A percentile compares a stretch with the other conserved stretches of the same genome.
Conservation (phyloP, 2,113 vertebrate species). For the Pterocles orientalis region DNA sequence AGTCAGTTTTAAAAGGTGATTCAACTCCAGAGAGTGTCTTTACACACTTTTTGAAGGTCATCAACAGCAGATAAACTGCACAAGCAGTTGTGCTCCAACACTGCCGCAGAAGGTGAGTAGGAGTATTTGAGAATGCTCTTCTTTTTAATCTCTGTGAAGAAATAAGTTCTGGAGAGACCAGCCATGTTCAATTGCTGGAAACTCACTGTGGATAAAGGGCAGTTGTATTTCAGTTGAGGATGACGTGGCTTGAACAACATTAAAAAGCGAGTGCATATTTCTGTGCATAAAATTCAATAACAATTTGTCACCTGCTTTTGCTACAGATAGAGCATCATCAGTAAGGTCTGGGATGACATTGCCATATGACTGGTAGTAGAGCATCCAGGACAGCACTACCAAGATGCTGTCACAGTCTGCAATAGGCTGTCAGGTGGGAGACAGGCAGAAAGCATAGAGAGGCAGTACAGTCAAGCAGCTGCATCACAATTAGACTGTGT, state of each 20-base stretch:
- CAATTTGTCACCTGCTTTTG: background rate
- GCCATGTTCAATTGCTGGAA: background rate
- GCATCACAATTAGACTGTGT: background rate
- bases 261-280: background rate
- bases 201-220: background rate
- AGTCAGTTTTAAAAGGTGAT: background rate
- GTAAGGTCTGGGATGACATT: background rate
- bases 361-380: fast-evolving
- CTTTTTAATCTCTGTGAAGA: background rate
- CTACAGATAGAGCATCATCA: background rate
- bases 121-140: background rate
- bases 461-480: background rate
- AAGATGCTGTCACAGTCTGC: background rate
- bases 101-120: background rate
- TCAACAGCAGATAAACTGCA: background rate
- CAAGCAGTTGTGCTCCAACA: background rate
- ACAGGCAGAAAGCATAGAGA: background rate
- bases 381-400: background rate
- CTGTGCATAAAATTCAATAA: background rate
- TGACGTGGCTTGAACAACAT: background rate
- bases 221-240: background rate
- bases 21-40: background rate
- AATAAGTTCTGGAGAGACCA: background rate
- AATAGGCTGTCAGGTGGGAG: background rate
- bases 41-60: background rate